Conservation (phyloP, 2,113 vertebrate species). For the Takifugu bimaculatus region DNA sequence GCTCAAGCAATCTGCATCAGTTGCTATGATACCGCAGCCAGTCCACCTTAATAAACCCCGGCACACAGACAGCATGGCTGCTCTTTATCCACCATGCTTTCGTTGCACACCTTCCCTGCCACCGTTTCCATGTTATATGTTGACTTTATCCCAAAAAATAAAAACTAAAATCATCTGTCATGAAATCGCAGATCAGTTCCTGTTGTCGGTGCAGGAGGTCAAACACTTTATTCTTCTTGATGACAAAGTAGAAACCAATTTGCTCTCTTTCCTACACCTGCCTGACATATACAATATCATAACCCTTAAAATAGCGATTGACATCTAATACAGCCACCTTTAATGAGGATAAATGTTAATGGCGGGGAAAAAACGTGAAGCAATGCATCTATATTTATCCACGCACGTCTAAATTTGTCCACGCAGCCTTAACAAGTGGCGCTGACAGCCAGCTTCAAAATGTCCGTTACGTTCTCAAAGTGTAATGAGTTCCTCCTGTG, state of each 20-base stretch:
- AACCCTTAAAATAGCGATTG: no score
- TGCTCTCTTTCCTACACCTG: no score
- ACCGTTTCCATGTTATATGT: neutral
- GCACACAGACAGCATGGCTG: slow-evolving; percentile 20
- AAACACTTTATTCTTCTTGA: no score
- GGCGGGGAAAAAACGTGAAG: no score
- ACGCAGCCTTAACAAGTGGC: neutral
- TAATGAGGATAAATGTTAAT: no score
- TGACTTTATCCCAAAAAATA: neutral
- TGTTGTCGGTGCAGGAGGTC: no score
- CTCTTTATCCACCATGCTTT: slow-evolving; percentile 15
- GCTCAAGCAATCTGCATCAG: slow-evolving; percentile 56
- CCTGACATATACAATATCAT: no score
- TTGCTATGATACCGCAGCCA: slow-evolving; percentile 63
- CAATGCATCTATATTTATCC: slow-evolving; percentile 4
- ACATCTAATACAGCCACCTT: no score
- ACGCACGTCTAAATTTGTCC: no score
- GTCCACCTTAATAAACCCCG: slow-evolving; percentile 44
- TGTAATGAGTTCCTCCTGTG: slow-evolving; percentile 51
- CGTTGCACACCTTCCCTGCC: slow-evolving; percentile 22
- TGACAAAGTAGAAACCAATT: no score
- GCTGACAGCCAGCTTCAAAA: slow-evolving; percentile 6
- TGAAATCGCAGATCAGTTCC: no score
- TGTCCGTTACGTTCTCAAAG: slow-evolving; percentile 36
- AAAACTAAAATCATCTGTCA: slow-evolving; percentile 2